Conservation (phyloP, 2,113 vertebrate genomes). For the Thryonomys swinderianus region DNA sequence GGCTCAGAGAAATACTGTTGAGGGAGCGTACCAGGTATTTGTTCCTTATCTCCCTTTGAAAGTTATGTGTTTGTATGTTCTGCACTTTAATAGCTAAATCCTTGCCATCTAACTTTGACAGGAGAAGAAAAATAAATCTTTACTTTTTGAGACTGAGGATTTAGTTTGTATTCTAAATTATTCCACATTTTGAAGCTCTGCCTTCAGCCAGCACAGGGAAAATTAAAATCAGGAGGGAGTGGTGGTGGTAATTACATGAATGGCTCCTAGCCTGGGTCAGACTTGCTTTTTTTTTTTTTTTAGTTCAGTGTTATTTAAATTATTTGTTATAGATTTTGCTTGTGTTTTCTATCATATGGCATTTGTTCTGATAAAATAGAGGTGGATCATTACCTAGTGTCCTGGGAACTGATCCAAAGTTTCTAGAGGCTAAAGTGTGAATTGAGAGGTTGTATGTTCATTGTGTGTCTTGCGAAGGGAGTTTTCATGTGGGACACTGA, state of each 20-base stretch:
- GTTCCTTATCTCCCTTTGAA: not conserved
- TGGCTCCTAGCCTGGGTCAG: not conserved
- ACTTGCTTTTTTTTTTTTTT: not conserved
- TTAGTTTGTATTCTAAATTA: constrained; percentile 6
- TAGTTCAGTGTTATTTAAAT: constrained; percentile 13
- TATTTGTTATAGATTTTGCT: not conserved
- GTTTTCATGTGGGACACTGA: not conserved
- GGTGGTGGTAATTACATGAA: not conserved
- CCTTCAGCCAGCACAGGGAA: not conserved
- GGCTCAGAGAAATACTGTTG: not conserved
- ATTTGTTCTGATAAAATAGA: not conserved
- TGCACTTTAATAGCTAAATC: not conserved
- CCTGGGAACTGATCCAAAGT: not conserved
- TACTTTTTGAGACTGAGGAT: not conserved
- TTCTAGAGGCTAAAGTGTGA: not conserved
- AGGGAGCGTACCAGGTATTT: fast-evolving
- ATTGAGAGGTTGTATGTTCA: not conserved
- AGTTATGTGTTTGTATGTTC: not conserved
- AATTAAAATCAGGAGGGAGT: not conserved
- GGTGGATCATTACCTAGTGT: not conserved
- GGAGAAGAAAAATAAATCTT: not conserved
- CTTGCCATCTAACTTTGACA: not conserved
- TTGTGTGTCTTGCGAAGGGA: not conserved
- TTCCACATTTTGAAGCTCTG: not conserved
- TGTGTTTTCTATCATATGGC: not conserved